Percentiles rank a stretch among this genome's conserved stretches.
These are phyloP conservation scores for Drosophila kambysellisi DNA, from an alignment of 2,888 invertebrate genomes.

Conservation along the genomic window DNA sequence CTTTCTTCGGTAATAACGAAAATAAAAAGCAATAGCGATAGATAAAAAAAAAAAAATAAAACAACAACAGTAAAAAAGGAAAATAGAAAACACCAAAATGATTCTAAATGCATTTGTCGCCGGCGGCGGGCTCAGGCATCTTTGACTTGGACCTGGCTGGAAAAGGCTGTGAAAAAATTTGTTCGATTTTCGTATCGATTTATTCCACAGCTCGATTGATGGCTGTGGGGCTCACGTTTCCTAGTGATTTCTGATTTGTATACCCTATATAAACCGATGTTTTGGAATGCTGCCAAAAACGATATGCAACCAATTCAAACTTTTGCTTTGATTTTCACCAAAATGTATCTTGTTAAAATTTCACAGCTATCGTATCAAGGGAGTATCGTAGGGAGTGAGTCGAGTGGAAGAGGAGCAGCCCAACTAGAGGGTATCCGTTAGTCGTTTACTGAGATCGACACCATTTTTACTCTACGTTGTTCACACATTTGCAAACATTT, in stretches of 20 bases:
- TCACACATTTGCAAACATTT: constrained; percentile 62
- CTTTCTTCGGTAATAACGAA: constrained; percentile 63
- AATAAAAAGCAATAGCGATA: constrained; percentile 24
- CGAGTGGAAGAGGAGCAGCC: not conserved
- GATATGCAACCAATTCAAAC: not conserved
- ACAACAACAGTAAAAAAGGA: not conserved
- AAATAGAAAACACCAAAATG: constrained; percentile 41
- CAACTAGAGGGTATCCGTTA: constrained; percentile 38
- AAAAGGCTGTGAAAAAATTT: constrained; percentile 69
- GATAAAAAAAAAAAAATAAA: too few species aligned
- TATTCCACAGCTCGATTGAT: constrained; percentile 63
- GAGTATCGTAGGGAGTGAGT: not conserved
- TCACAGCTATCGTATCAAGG: not conserved
- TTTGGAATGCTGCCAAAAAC: not conserved
- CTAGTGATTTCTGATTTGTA: constrained; percentile 18
- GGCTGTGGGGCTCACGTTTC: constrained; percentile 75
- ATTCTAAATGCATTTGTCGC: constrained; percentile 66
- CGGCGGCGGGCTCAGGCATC: constrained; percentile 57
- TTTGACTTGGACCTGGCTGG: constrained; percentile 54
- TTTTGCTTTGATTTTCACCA: too few species aligned
- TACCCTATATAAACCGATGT: constrained; percentile 15
- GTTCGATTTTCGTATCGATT: constrained; percentile 74
- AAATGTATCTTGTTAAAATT: not conserved
- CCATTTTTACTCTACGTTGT: constrained; percentile 15
- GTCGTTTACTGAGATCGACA: constrained; percentile 1